Conservation (phyloP, 1,140 invertebrate species). For the Hyles euphorbiae region DNA sequence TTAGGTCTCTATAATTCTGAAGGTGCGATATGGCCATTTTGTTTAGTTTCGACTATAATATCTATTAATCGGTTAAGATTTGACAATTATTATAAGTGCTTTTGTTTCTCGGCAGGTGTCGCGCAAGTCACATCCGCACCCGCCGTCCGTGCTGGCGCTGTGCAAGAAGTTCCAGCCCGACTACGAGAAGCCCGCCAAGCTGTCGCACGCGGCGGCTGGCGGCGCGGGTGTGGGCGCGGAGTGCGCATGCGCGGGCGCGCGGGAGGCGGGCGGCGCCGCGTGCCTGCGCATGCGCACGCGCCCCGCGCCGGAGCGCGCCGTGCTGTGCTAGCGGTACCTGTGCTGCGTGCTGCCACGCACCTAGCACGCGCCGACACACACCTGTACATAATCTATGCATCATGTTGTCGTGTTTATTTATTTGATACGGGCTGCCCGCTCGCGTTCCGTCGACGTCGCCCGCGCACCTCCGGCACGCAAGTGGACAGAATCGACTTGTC, state of each 20-base stretch:
- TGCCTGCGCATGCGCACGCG: conserved; percentile 23
- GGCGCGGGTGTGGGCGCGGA: conserved; percentile 13
- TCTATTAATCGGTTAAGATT: no score
- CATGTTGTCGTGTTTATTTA: conserved; percentile 28
- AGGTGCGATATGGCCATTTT: no score
- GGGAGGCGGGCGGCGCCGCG: conserved; percentile 24
- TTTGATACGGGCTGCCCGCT: conserved; percentile 8
- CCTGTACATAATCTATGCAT: conserved; percentile 25
- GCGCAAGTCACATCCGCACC: conserved; percentile 61
- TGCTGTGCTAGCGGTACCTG: conserved; percentile 31
- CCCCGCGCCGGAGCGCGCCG: conserved; percentile 22
- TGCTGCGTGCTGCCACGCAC: conserved; percentile 7
- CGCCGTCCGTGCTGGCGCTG: conserved; percentile 67
- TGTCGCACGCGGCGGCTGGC: conserved; percentile 26
- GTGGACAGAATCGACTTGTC: not conserved
- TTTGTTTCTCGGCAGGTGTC: conserved; percentile 41
- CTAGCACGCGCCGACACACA: conserved; percentile 7
- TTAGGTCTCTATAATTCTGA: no score
- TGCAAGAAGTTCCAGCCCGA: conserved; percentile 74
- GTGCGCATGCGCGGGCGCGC: conserved; percentile 10
- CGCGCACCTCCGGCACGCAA: not conserved
- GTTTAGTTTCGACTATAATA: no score
- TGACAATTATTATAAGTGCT: no score
- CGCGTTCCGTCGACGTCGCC: conserved; percentile 1
- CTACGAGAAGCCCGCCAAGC: conserved; percentile 63